Evolutionary conservation across 2,888 invertebrate genomes (phyloP).

Genomic region (Polyommatus icarus): DNA sequence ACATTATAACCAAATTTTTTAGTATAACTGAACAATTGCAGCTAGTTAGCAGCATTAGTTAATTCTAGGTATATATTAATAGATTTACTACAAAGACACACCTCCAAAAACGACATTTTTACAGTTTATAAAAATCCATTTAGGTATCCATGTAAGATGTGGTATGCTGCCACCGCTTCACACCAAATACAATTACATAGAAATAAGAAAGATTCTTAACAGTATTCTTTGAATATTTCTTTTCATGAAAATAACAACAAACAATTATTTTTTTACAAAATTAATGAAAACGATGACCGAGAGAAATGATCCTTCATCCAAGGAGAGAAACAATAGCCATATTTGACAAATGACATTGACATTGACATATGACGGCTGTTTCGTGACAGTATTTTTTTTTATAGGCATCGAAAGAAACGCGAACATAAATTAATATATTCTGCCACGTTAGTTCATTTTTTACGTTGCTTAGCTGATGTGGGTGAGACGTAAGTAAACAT

Average conservation of each 20-base stretch:
- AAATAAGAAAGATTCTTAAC: background rate
- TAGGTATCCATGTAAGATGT: background rate
- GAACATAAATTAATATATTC: background rate
- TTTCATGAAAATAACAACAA: background rate
- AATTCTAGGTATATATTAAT: background rate
- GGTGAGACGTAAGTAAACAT: no score
- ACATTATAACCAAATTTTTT: background rate
- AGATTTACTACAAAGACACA: conserved; percentile 41
- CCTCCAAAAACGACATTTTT: conserved; percentile 72
- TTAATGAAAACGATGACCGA: conserved; percentile 1
- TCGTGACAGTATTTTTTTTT: background rate
- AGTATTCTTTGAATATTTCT: background rate
- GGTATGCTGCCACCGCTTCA: background rate
- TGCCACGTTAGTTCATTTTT: background rate
- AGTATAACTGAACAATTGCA: background rate
- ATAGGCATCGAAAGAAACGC: background rate
- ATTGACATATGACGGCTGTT: background rate
- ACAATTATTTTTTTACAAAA: background rate
- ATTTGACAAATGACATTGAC: background rate
- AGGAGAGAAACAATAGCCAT: no score
- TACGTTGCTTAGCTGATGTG: no score
- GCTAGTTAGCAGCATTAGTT: background rate
- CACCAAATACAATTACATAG: background rate
- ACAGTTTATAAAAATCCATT: conserved; percentile 31
- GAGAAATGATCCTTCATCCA: background rate